Evolutionary conservation across 2,113 vertebrate genomes (phyloP).

Genomic region (Glaucidium brasilianum): DNA sequence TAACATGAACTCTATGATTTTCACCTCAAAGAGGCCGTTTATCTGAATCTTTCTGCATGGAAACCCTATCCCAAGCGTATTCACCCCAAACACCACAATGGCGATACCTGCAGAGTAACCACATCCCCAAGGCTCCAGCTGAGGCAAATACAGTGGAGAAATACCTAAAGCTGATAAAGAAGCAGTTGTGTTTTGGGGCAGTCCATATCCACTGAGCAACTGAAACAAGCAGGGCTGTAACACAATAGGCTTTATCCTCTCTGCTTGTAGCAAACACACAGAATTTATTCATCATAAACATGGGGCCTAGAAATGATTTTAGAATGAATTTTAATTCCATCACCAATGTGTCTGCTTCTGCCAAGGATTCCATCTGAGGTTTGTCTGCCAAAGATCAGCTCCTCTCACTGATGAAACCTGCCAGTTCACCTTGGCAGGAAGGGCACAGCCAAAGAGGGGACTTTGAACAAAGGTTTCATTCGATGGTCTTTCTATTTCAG

Average conservation of each 20-base stretch:
- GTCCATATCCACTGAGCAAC: background rate
- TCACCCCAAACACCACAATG: background rate
- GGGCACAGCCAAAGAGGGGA: background rate
- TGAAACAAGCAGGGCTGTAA: background rate
- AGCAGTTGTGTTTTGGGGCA: background rate
- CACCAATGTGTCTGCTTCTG: background rate
- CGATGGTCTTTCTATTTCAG: background rate
- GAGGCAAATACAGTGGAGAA: conserved; percentile 6
- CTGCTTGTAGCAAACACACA: background rate
- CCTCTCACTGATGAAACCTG: background rate
- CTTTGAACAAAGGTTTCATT: background rate
- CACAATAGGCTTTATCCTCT: background rate
- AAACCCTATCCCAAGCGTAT: background rate
- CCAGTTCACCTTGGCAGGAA: background rate
- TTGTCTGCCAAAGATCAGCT: background rate
- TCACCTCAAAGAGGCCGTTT: conserved; percentile 38
- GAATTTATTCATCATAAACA: background rate
- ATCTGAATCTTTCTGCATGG: conserved; percentile 23
- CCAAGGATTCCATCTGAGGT: background rate
- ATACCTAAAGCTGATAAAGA: background rate
- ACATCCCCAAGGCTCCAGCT: background rate
- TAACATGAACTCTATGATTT: conserved; percentile 25
- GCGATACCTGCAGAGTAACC: background rate
- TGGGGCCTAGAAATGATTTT: background rate
- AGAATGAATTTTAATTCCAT: background rate